Percentiles rank a stretch among this genome's conserved stretches.
Evolutionary conservation across 2,888 invertebrate species (phyloP).

Genomic region (Ochropleura leucogaster): DNA sequence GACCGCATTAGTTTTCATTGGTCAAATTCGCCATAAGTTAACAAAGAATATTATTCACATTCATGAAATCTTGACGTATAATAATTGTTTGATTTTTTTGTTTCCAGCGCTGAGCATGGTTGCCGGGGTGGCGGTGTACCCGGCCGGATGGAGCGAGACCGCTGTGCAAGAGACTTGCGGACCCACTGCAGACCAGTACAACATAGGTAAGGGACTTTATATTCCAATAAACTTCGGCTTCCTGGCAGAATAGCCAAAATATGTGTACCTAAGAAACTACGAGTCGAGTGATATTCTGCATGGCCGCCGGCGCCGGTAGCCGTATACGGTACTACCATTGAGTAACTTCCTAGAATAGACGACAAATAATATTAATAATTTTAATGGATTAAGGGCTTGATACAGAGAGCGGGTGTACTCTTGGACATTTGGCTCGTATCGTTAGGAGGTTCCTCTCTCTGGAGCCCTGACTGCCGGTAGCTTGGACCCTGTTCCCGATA

Average conservation of each 20-base stretch:
- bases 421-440: too few species aligned
- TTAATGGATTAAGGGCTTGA: too few species aligned
- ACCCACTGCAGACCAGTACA: constrained; percentile 94
- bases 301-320: not conserved
- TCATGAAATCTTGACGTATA: not conserved
- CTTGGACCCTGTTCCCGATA: too few species aligned
- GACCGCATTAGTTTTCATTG: too few species aligned
- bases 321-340: not conserved
- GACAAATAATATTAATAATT: too few species aligned
- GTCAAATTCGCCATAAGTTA: too few species aligned
- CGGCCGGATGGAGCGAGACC: constrained; percentile 97
- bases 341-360: not conserved
- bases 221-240: not conserved
- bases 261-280: not conserved
- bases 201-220: constrained; percentile 83
- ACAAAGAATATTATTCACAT: not conserved
- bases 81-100: constrained; percentile 26
- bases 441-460: too few species aligned
- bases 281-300: not conserved
- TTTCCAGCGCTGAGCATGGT: constrained; percentile 95
- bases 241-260: not conserved
- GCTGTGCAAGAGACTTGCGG: constrained; percentile 96
- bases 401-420: too few species aligned
- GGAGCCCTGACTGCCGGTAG: too few species aligned
- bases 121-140: constrained; percentile 96